Percentiles rank a stretch among this genome's conserved stretches.
These are phyloP conservation scores for Bactericera cockerelli DNA, from an alignment of 1,140 invertebrate species.

Conservation along the genomic window DNA sequence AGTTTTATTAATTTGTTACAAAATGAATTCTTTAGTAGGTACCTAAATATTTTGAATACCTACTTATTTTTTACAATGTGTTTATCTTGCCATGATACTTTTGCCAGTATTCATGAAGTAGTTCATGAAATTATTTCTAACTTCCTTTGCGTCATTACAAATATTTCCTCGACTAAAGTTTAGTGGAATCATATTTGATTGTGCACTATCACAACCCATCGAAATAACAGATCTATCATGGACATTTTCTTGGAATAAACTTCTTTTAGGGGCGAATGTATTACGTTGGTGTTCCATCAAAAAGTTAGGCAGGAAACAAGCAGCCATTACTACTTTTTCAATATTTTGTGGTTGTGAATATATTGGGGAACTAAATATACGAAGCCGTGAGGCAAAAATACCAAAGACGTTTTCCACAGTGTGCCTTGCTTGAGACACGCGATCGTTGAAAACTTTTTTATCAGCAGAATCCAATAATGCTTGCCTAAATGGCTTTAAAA, in stretches of 20 bases:
- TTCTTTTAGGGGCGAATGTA: background rate
- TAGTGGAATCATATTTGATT: too few species aligned
- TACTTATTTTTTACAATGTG: constrained; percentile 1
- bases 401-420: constrained; percentile 32
- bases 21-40: too few species aligned
- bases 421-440: constrained; percentile 21
- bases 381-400: constrained; percentile 29
- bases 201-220: background rate
- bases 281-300: background rate
- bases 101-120: constrained; percentile 11
- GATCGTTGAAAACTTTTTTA: constrained; percentile 28
- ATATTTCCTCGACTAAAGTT: background rate
- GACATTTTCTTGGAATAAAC: background rate
- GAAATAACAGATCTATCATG: background rate
- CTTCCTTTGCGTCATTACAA: constrained; percentile 1
- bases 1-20: too few species aligned
- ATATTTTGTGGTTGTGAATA: constrained; percentile 1
- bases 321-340: constrained; percentile 14
- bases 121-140: constrained; percentile 2
- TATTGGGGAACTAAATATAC: constrained; percentile 28
- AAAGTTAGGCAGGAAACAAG: background rate
- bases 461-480: constrained; percentile 16
- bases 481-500: constrained; percentile 29
- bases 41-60: too few species aligned
- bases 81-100: constrained; percentile 6